Evolutionary conservation across 2,113 vertebrate species (phyloP).

Genomic region (Tyrannus savana): DNA sequence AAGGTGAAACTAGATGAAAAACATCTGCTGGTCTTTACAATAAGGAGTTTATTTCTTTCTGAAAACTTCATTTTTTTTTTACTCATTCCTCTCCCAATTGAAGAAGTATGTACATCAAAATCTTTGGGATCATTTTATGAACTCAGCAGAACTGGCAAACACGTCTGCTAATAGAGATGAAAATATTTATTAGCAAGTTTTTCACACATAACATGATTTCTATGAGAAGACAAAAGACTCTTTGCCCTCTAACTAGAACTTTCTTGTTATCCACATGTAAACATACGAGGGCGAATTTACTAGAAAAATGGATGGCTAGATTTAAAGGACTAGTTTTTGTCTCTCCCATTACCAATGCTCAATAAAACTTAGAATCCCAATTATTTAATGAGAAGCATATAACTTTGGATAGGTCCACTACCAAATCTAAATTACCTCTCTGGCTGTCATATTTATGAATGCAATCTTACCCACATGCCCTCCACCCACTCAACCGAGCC

Average conservation of each 20-base stretch:
- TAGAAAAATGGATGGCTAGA: neutral
- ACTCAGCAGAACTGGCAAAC: neutral
- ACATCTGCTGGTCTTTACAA: neutral
- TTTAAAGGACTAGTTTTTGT: neutral
- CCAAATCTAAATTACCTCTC: neutral
- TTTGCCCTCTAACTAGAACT: neutral
- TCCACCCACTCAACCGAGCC: neutral
- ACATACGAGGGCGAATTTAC: neutral
- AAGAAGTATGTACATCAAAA: neutral
- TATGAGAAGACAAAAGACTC: neutral
- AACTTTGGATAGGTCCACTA: neutral
- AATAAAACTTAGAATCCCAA: neutral
- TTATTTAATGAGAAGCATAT: neutral
- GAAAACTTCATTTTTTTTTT: neutral
- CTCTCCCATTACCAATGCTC: neutral
- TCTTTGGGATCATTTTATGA: neutral
- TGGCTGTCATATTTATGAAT: neutral
- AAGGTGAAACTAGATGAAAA: neutral
- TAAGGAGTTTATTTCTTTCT: neutral
- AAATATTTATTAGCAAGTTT: neutral
- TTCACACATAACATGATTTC: neutral
- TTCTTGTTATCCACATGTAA: neutral
- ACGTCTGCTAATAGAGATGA: neutral
- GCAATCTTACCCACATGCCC: neutral
- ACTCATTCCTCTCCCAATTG: neutral